These are phyloP conservation scores for Hypomecis punctinalis DNA, from an alignment of 2,888 invertebrate species.

Conservation along the genomic window DNA sequence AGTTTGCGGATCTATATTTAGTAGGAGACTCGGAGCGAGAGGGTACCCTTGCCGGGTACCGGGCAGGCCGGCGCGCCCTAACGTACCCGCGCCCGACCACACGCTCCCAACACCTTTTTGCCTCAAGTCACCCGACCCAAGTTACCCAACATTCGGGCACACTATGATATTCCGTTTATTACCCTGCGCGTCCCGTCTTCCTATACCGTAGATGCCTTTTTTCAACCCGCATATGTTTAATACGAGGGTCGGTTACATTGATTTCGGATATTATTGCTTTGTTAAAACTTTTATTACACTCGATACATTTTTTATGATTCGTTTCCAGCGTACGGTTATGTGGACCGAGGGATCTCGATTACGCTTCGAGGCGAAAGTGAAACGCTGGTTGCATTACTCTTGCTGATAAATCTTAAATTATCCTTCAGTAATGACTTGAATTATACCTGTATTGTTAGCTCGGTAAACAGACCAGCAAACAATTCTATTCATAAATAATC, in stretches of 20 bases:
- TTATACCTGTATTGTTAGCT: conserved; percentile 30
- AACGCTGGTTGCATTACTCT: conserved; percentile 25
- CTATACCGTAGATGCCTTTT: conserved; percentile 58
- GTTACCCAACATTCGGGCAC: conserved; percentile 52
- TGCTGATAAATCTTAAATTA: conserved; percentile 38
- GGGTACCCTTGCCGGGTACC: conserved; percentile 57
- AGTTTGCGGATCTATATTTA: conserved; percentile 73
- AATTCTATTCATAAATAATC: conserved; percentile 32
- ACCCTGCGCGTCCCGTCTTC: conserved; percentile 51
- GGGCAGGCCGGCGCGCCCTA: conserved; percentile 47
- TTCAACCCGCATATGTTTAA: conserved; percentile 71
- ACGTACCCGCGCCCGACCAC: conserved; percentile 41
- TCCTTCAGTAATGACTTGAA: conserved; percentile 31
- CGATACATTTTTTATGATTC: conserved; percentile 24
- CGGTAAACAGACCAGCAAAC: conserved; percentile 40
- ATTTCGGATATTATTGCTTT: conserved; percentile 57
- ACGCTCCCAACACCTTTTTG: conserved; percentile 56
- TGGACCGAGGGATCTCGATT: conserved; percentile 7
- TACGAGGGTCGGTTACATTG: conserved; percentile 61
- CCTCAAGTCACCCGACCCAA: conserved; percentile 43
- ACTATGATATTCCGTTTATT: conserved; percentile 72
- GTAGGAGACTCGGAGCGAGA: conserved; percentile 46
- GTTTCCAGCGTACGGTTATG: conserved; percentile 17
- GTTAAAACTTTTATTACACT: conserved; percentile 52
- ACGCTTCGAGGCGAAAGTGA: conserved; percentile 33